phyloP scores from a whole-genome alignment of 2,113 vertebrate genomes.

The Oriolus oriolus region DNA sequence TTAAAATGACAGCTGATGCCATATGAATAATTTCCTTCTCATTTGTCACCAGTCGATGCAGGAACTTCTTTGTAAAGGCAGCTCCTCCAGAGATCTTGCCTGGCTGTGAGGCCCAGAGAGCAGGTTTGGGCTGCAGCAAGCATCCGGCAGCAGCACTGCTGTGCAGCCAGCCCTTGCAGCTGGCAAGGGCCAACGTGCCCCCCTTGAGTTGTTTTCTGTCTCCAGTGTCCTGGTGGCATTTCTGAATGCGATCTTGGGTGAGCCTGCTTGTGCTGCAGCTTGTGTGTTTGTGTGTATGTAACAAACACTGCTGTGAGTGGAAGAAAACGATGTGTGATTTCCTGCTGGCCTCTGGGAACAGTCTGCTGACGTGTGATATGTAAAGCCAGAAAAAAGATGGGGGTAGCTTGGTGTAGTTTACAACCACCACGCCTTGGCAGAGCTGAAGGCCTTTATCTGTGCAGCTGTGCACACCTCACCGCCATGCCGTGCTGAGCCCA shows the following conservation, averaged over 20 bases:
- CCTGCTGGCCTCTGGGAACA: not conserved
- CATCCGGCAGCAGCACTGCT: rapidly evolving
- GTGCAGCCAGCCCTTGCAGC: not conserved
- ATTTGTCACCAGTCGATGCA: not conserved
- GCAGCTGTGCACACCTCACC: rapidly evolving
- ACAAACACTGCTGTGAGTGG: rapidly evolving
- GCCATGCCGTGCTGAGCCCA: rapidly evolving
- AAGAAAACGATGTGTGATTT: not conserved
- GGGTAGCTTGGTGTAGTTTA: not conserved
- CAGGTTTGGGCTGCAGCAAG: not conserved
- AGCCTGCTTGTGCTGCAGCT: not conserved
- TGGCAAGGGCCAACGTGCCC: not conserved
- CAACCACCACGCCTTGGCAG: not conserved
- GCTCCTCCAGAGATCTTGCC: not conserved
- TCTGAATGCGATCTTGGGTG: not conserved
- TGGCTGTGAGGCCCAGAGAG: not conserved
- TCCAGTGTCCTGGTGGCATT: not conserved
- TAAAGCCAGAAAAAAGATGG: not conserved
- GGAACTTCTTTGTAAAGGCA: not conserved
- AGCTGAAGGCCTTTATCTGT: not conserved
- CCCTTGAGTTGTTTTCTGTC: rapidly evolving
- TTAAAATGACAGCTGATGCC: not conserved
- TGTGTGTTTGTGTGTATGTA: rapidly evolving
- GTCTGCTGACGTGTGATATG: not conserved
- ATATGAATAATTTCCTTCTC: not conserved